phyloP scores from a whole-genome alignment of 1,140 invertebrate species.

The Stegodyphus mimosarum region DNA sequence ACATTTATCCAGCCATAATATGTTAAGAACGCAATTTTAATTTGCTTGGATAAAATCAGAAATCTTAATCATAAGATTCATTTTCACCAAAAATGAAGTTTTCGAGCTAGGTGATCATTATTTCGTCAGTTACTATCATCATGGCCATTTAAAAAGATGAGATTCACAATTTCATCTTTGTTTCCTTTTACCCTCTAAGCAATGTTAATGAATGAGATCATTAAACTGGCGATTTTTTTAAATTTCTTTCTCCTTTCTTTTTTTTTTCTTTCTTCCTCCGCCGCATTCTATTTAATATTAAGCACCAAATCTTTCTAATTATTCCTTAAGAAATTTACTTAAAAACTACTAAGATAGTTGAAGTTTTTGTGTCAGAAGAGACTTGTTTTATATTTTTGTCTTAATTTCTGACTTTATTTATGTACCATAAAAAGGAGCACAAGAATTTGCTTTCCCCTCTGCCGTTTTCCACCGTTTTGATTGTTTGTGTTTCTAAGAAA shows the following conservation, averaged over 20 bases:
- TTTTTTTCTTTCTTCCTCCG: not conserved
- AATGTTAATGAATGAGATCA: constrained; percentile 38
- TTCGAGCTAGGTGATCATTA: not conserved
- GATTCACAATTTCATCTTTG: not conserved
- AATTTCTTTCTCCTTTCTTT: too few species aligned
- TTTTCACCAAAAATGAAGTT: not conserved
- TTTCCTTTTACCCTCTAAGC: constrained; percentile 10
- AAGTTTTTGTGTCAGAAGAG: constrained; percentile 4
- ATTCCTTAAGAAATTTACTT: not conserved
- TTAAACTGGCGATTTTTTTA: constrained; percentile 10
- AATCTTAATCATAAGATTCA: constrained; percentile 2
- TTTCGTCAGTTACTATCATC: not conserved
- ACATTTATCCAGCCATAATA: too few species aligned
- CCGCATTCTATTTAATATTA: constrained; percentile 5
- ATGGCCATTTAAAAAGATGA: constrained; percentile 1
- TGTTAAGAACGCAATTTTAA: too few species aligned
- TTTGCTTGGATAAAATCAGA: too few species aligned
- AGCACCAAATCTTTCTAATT: constrained; percentile 31
- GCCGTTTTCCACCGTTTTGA: not conserved
- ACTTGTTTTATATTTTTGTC: constrained; percentile 15
- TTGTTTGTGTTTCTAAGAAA: constrained; percentile 6
- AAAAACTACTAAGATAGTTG: not conserved
- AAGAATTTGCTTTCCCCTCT: not conserved
- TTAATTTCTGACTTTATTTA: constrained; percentile 16
- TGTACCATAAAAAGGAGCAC: constrained; percentile 3